A percentile compares a stretch with the other conserved stretches of the same genome.
These are phyloP conservation scores for Ammodytes marinus DNA, from an alignment of 2,113 vertebrate genomes.

Conservation along the genomic window DNA sequence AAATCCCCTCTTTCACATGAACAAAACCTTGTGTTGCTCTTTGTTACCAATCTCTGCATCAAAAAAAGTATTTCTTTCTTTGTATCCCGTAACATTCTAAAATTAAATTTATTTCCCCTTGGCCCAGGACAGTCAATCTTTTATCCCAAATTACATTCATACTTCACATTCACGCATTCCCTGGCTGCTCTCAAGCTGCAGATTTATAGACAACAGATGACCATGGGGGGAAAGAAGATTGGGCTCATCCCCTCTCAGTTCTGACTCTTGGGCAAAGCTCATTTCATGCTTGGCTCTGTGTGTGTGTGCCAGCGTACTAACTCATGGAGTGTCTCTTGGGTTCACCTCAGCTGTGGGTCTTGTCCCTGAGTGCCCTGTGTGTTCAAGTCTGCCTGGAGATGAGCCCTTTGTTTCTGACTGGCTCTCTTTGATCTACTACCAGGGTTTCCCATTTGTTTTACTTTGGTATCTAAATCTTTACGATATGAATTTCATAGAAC, in stretches of 20 bases:
- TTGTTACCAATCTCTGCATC: background rate
- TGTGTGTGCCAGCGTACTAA: background rate
- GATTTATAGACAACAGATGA: slow-evolving; percentile 66
- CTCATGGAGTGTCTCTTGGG: slow-evolving; percentile 20
- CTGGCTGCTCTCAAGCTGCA: slow-evolving; percentile 29
- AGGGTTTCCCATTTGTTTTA: background rate
- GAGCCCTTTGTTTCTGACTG: background rate
- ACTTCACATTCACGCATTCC: slow-evolving; percentile 24
- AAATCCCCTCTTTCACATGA: background rate
- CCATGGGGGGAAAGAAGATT: slow-evolving; percentile 24
- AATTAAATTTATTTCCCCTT: background rate
- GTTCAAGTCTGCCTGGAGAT: background rate
- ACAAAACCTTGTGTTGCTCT: background rate
- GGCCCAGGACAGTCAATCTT: background rate
- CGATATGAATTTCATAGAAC: background rate
- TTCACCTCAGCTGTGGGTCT: slow-evolving; percentile 40
- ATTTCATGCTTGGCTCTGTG: slow-evolving; percentile 66
- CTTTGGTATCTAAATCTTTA: background rate
- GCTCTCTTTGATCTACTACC: background rate
- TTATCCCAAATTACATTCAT: slow-evolving; percentile 30
- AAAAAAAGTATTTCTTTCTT: slow-evolving; percentile 6
- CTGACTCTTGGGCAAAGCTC: slow-evolving; percentile 58
- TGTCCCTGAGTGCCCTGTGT: slow-evolving; percentile 3
- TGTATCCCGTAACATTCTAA: background rate
- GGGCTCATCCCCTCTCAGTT: slow-evolving; percentile 44